Base-by-base conservation (phyloP, 2,888 invertebrate genomes). In the Cistogaster globosa region DNA sequence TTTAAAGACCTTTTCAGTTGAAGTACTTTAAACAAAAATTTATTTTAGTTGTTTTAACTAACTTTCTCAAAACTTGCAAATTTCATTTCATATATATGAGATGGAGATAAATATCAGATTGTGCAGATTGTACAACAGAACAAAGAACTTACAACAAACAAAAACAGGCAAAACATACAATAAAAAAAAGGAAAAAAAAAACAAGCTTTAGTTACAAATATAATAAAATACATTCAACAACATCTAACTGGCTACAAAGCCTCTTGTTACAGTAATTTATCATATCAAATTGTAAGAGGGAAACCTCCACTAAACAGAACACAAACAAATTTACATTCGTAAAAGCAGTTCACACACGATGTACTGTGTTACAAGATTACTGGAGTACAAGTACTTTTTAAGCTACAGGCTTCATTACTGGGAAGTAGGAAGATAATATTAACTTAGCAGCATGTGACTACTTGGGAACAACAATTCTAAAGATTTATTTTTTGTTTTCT, bases 181-280 rank as follows among this genome's bases (percentile, higher is more conserved):
- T 12, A 18, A 67, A 20, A n/a, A 57, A 18, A 65, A n/a, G 57
- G 26, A 32, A 32, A 0, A 32, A 8, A 55, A 55, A 42, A 63
- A 65, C 45, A 57, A 76, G 48, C 76, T 76, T 58, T 67, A 48
- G 32, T 36, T 58, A 58, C 48, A 67, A 77, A 38, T 42, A 32
- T 53, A 67, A 42, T 11, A 42, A 42, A 12, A 2, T 42, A 42
- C 1, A 12, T 42, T 42, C 42, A 42, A 42, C 42, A 42, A 42
- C 42, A 42, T 42, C 42, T 42, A 42, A 42, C 42, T 42, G 51
- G 42, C 48, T 71, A 69, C 63, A 22, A 77, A 71, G 65, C 74
- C 65, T 55, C 78, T 85, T 62, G 85, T 79, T 82, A 82, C 75
- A 79, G 82, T 57, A 82, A 82, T 85, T 82, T 82, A 85, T 85